A percentile compares a stretch with the other conserved stretches of the same genome.
Evolutionary conservation across 1,140 invertebrate genomes (phyloP).

Genomic region (Propsilocerus akamusi): DNA sequence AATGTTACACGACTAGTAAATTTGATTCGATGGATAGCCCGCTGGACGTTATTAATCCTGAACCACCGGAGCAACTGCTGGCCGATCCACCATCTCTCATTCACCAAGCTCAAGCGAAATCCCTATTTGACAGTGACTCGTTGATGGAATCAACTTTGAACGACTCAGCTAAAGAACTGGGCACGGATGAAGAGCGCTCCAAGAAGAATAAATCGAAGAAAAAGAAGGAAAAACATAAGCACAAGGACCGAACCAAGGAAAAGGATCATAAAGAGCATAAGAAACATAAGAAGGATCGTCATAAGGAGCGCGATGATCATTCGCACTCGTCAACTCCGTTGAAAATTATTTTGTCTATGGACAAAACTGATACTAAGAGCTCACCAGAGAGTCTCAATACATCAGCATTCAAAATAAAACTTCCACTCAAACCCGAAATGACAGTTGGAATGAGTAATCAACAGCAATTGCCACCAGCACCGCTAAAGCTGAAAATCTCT

Average conservation of each 20-base stretch:
- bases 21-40: slow-evolving; percentile 11
- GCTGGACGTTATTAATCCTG: slow-evolving; percentile 11
- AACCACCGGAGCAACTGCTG: slow-evolving; percentile 15
- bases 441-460: slow-evolving; percentile 11
- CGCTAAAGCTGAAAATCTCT: slow-evolving; percentile 33
- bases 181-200: slow-evolving; percentile 24
- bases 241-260: slow-evolving; percentile 45
- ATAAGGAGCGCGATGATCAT: slow-evolving; percentile 32
- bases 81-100: slow-evolving; percentile 16
- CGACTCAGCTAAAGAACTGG: slow-evolving; percentile 7
- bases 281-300: slow-evolving; percentile 40
- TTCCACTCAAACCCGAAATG: slow-evolving; percentile 31
- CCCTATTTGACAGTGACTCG: too few relatives aligned
- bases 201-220: slow-evolving; percentile 33
- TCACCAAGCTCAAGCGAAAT: slow-evolving; percentile 20
- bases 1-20: slow-evolving; percentile 15
- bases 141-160: too few relatives aligned
- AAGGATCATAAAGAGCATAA: slow-evolving; percentile 34
- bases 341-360: slow-evolving; percentile 47
- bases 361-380: slow-evolving; percentile 29
- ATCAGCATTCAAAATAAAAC: slow-evolving; percentile 37
- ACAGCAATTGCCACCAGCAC: slow-evolving; percentile 15
- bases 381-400: slow-evolving; percentile 8
- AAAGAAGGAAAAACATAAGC: slow-evolving; percentile 41
- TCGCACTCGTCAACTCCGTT: slow-evolving; percentile 24